Evolutionary conservation across 2,797 vertebrate species (phyloP), one percentile per base, ranked within the genome.

Genomic region (Argentina silus): DNA sequence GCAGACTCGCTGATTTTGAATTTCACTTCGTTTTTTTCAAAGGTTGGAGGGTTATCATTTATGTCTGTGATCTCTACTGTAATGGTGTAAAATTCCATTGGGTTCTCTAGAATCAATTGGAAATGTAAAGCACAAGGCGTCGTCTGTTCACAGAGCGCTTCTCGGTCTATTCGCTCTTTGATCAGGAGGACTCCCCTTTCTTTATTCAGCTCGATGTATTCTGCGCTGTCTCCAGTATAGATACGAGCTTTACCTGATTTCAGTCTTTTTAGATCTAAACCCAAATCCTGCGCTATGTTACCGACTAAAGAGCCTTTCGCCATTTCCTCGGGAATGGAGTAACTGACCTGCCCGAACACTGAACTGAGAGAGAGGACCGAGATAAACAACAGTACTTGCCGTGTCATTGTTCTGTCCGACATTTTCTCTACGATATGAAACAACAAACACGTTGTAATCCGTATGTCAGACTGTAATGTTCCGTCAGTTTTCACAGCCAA

Each of bases 261-360:
- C 0, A 93, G 62, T 15, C 90, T 81, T 64, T 84, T 87, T 0
- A 88, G 8, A 72, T 91, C 82, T 21, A 93, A 63, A 6, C 90
- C 91, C 69, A 93, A 86, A 85, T 93, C 92, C 11, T 86, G 86
- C 44, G 82, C 92, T 3, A 93, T 87, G 36, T 93, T 90, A 44
- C 92, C 91, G 0, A 93, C 79, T 5, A 88, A 47, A 0, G 91
- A 93, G 0, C 91, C 91, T 75, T 81, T 91, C 0, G 67, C 0
- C 92, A 93, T 92, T 85, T 93, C 92, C 69, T 94, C 93, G 0
- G 90, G 91, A 56, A 94, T 73, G 0, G 91, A 90, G 60, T 84
- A 94, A 67, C 87, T 91, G 78, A 93, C 85, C 56, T 94, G 91
- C 0, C 89, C 85, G 60, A 69, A 42, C 44, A 68, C 88, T 1